These are phyloP conservation scores for Acanthiza pusilla DNA, from an alignment of 2,797 vertebrate species.

Conservation along the genomic window DNA sequence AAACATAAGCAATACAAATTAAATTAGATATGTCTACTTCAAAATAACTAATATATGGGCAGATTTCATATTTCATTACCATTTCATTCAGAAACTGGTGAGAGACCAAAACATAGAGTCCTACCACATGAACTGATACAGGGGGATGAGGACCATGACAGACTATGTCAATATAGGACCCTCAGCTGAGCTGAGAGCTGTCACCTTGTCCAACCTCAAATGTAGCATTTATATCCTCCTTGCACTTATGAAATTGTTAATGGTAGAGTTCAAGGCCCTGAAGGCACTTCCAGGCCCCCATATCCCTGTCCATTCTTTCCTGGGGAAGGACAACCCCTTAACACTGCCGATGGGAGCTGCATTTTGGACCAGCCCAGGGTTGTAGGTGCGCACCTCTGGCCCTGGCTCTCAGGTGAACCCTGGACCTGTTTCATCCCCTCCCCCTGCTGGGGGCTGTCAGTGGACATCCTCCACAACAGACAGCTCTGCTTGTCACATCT, in stretches of 20 bases:
- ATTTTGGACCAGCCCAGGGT: neutral
- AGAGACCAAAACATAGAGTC: neutral
- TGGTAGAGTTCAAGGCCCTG: neutral
- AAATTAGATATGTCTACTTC: neutral
- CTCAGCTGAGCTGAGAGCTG: neutral
- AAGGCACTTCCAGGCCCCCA: neutral
- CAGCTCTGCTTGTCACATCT: neutral
- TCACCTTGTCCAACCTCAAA: neutral
- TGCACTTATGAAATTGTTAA: neutral
- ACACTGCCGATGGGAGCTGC: neutral
- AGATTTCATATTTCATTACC: neutral
- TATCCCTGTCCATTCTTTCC: neutral
- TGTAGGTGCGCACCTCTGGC: too few relatives aligned
- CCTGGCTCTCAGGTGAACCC: neutral
- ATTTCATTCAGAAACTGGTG: neutral
- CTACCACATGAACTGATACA: neutral
- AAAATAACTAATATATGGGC: neutral
- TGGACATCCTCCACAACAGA: neutral
- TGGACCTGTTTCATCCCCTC: neutral
- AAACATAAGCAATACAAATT: neutral
- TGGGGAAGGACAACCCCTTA: neutral
- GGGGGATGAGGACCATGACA: neutral
- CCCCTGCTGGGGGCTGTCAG: neutral
- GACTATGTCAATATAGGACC: neutral
- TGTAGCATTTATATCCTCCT: neutral